These are phyloP conservation scores for Drosophila vallismaia DNA, from an alignment of 2,888 invertebrate genomes.

Conservation along the genomic window DNA sequence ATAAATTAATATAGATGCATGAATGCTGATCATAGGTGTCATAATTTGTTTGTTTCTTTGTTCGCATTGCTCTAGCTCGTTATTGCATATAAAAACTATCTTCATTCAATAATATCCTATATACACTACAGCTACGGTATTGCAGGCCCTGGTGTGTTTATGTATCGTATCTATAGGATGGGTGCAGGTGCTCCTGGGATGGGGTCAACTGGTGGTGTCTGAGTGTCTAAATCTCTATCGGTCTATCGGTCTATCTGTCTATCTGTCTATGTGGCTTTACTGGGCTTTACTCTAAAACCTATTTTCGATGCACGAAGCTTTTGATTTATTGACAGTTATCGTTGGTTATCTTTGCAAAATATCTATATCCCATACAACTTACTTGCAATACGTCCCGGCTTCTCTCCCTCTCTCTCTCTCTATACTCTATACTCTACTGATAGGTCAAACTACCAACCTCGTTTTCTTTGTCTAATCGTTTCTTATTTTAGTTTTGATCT, in stretches of 20 bases:
- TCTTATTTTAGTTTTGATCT: constrained; percentile 49
- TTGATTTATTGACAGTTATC: constrained; percentile 79
- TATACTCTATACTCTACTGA: constrained; percentile 38
- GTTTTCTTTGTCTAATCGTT: constrained; percentile 3
- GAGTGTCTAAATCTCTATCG: constrained; percentile 21
- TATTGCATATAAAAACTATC: constrained; percentile 76
- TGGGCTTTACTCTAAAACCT: constrained; percentile 61
- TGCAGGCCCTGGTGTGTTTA: constrained; percentile 45
- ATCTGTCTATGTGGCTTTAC: constrained; percentile 55
- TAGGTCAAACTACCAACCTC: constrained; percentile 11
- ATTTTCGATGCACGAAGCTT: constrained; percentile 76
- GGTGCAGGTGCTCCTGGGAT: constrained; percentile 30
- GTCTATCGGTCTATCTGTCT: constrained; percentile 30
- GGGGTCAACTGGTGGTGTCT: constrained; percentile 8
- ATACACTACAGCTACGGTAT: constrained; percentile 63
- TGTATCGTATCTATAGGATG: constrained; percentile 17
- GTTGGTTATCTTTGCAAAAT: constrained; percentile 64
- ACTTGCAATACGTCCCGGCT: constrained; percentile 50
- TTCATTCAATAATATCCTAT: constrained; percentile 56
- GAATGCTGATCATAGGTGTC: constrained; percentile 46
- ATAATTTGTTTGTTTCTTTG: constrained; percentile 43
- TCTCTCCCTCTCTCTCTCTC: constrained; percentile 6
- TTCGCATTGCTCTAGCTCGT: constrained; percentile 62
- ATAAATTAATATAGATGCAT: constrained; percentile 33
- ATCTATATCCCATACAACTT: constrained; percentile 47